Base-by-base conservation (phyloP, 23 tunicate genomes). In the Styela clava region DNA sequence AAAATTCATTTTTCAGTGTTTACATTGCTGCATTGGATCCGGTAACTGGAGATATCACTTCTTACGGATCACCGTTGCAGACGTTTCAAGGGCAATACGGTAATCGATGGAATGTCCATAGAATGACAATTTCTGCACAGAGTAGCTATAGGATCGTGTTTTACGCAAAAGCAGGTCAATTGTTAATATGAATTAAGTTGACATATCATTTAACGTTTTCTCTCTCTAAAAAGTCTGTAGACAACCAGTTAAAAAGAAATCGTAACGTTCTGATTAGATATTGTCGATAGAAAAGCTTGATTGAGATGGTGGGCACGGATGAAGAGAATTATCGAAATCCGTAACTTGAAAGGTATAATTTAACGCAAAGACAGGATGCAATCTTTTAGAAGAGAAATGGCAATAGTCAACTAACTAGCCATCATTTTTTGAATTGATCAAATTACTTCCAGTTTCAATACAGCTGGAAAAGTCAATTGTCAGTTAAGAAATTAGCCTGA, bases 71-170 rank as follows among this genome's bases (percentile, higher is more conserved):
- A 44, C 81, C 81, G 21, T 7, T 76, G 7, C 12, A 24, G 9
- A 44, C 65, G 23, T 76, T 76, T 31, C 25, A 22, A 26, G 64
- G 33, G 16, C 16, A 25, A 20, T 35, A 36, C 9, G 56, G n/a
- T 31, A 18, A 12, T 25, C 5, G 29, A 32, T 76, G 81, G 81
- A 25, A 52, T 23, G 81, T 76, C 31, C 65, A 76, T 22, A 76
- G 64, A 76, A 76, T 76, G 81, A 76, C 81, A 51, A 44, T 76
- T 20, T 76, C 81, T 16, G 81, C 81, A 37, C 81, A 67, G 32
- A 21, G 27, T 18, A 7, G 16, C 35, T 76, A 21, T 44, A 36
- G 81, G 24, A 25, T 76, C 24, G 63, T 52, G 12, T 76, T 76
- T 26, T 76, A 22, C 1, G 81, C 24, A 27, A 76, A 76, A 29